Evolutionary conservation across 2,888 invertebrate genomes (phyloP).

Genomic region (Caenorhabditis sp.): DNA sequence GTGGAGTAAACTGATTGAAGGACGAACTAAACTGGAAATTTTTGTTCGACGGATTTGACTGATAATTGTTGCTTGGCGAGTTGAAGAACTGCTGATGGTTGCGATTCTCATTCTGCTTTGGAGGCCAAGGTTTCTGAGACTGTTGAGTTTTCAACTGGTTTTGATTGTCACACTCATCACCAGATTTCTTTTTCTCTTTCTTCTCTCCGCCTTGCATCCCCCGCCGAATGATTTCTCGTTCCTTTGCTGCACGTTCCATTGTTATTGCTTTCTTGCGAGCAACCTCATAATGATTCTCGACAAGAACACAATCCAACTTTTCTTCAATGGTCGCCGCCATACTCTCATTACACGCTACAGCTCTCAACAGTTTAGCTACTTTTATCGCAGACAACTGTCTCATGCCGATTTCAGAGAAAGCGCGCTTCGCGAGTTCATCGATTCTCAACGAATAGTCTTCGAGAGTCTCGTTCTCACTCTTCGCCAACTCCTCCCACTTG

Average conservation of each 20-base stretch:
- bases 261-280: background rate
- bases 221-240: background rate
- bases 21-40: background rate
- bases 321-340: background rate
- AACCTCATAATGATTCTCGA: background rate
- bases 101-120: background rate
- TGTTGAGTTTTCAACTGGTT: background rate
- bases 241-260: background rate
- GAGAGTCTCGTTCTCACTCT: background rate
- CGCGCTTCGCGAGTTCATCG: background rate
- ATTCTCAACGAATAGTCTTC: background rate
- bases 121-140: background rate
- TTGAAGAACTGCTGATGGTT: background rate
- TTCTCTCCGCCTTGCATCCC: background rate
- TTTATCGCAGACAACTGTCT: background rate
- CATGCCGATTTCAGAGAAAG: background rate
- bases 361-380: background rate
- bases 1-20: background rate
- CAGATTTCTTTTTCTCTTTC: background rate
- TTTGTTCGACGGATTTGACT: background rate
- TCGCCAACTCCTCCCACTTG: background rate
- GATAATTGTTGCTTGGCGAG: background rate
- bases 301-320: background rate
- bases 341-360: background rate
- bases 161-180: background rate